Percentiles rank a stretch among this genome's conserved stretches.
Conservation (phyloP, 2,797 vertebrate species). For the Pangasius djambal region DNA sequence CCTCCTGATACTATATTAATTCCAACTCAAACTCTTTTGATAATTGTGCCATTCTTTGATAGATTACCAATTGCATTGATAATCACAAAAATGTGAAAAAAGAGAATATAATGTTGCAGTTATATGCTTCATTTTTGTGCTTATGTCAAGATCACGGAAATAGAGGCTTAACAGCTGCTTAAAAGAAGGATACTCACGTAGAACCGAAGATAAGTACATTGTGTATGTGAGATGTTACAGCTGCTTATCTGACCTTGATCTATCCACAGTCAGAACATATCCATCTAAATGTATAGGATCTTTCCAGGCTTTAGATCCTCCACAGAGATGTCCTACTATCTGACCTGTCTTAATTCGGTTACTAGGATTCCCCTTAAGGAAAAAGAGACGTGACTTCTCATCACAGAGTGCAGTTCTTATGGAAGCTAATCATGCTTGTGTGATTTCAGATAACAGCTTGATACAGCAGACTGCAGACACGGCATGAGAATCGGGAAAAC, state of each 20-base stretch:
- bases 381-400: slow-evolving; percentile 32
- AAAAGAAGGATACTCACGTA: background rate
- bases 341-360: slow-evolving; percentile 32
- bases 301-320: slow-evolving; percentile 32
- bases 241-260: slow-evolving; percentile 45
- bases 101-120: background rate
- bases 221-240: slow-evolving; percentile 27
- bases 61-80: background rate
- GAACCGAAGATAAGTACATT: background rate
- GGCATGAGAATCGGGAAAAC: slow-evolving; percentile 61
- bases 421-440: slow-evolving; percentile 44
- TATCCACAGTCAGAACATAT: slow-evolving; percentile 25
- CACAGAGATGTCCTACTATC: slow-evolving; percentile 37
- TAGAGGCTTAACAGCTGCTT: background rate
- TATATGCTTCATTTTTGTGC: background rate
- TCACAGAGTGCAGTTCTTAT: slow-evolving; percentile 40
- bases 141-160: background rate
- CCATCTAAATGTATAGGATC: slow-evolving; percentile 16
- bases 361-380: slow-evolving; percentile 42
- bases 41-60: background rate
- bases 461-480: slow-evolving; percentile 39
- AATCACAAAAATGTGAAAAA: background rate
- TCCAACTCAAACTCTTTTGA: background rate
- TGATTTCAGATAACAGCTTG: slow-evolving; percentile 42
- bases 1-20: background rate